Evolutionary conservation across 1,140 invertebrate species (phyloP).

Genomic region (Zaprionus kolodkinae): DNA sequence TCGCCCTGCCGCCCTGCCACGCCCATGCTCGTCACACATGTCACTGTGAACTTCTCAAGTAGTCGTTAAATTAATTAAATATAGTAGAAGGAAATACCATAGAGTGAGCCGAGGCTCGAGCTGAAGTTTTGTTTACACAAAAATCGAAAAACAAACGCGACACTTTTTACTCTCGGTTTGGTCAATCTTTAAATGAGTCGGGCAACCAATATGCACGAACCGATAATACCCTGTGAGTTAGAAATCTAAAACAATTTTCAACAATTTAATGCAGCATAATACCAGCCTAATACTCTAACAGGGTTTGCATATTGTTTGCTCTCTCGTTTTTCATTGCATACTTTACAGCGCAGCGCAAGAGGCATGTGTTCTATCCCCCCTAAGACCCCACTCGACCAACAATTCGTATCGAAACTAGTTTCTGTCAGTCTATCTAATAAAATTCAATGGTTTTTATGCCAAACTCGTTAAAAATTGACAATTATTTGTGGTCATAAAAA

Average conservation of each 20-base stretch:
- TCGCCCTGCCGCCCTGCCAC: background rate
- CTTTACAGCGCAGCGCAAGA: constrained; percentile 34
- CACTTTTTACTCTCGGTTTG: constrained; percentile 19
- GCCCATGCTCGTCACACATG: constrained; percentile 37
- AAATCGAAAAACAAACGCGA: constrained; percentile 16
- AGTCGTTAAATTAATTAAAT: constrained; percentile 84
- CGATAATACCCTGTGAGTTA: background rate
- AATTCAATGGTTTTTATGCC: constrained; percentile 47
- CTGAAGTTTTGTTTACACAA: constrained; percentile 61
- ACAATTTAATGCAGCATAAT: background rate
- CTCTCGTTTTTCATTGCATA: constrained; percentile 37
- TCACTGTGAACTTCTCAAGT: constrained; percentile 80
- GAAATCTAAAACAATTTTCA: background rate
- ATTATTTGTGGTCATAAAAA: constrained; percentile 69
- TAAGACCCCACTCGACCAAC: background rate
- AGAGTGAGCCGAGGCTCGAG: constrained; percentile 20
- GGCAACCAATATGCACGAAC: background rate
- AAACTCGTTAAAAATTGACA: constrained; percentile 63
- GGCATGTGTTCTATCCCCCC: constrained; percentile 3
- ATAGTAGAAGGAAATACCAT: constrained; percentile 57
- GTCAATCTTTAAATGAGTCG: constrained; percentile 10
- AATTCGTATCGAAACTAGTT: constrained; percentile 1
- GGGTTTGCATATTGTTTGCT: background rate
- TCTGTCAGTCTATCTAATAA: constrained; percentile 15
- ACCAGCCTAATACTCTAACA: background rate